These are phyloP conservation scores for Drosophila birchii DNA, from an alignment of 2,888 invertebrate genomes.

Conservation along the genomic window DNA sequence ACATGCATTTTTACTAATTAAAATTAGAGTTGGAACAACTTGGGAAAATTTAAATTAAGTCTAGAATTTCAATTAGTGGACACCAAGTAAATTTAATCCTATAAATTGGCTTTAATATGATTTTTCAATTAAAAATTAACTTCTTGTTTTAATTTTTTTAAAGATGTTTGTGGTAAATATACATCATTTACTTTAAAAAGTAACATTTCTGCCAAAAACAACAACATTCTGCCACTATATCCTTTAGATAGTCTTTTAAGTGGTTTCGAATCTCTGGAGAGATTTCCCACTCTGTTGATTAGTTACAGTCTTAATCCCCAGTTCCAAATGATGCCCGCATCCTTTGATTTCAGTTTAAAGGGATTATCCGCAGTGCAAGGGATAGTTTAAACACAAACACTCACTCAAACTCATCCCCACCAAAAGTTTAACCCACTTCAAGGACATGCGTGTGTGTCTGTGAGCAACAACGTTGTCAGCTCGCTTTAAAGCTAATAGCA, in stretches of 20 bases:
- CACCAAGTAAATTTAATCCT: no score
- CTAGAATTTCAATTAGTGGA: no score
- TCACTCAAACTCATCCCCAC: conserved; percentile 24
- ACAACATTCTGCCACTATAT: no score
- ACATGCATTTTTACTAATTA: not conserved
- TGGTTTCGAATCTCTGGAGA: conserved; percentile 2
- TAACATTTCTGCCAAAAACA: no score
- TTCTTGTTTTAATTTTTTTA: no score
- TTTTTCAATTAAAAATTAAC: no score
- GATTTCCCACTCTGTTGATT: not conserved
- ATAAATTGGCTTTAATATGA: no score
- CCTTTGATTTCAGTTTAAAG: not conserved
- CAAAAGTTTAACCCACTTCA: conserved; percentile 59
- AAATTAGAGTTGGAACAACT: no score
- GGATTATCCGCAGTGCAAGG: conserved; percentile 10
- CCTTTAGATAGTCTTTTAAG: not conserved
- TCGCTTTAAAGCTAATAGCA: conserved; percentile 78
- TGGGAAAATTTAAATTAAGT: no score
- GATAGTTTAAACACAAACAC: conserved; percentile 37
- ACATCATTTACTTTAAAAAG: no score
- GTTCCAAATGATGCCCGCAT: not conserved
- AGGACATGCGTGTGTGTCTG: conserved; percentile 12
- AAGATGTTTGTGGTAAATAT: no score
- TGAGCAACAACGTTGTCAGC: conserved; percentile 42
- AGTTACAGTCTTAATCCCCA: not conserved